phyloP scores from a whole-genome alignment of 2,113 vertebrate genomes.

The Laticauda laticaudata region DNA sequence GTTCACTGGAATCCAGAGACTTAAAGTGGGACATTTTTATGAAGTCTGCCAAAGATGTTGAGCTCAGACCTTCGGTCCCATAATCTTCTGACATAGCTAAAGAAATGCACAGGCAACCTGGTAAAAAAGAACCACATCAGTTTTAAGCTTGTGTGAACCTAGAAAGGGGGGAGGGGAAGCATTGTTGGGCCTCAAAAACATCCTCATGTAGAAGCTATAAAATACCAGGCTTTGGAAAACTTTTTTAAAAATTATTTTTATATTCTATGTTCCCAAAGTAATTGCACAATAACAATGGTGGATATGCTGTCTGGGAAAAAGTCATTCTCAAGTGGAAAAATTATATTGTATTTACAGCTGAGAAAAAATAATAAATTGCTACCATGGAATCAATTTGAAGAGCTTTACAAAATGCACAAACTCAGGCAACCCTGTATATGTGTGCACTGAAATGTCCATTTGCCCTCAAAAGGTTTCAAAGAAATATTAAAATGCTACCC shows the following conservation, averaged over 20 bases:
- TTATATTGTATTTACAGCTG: background rate
- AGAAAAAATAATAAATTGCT: background rate
- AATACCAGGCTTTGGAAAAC: background rate
- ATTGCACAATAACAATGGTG: background rate
- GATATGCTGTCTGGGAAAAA: background rate
- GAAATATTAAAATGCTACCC: background rate
- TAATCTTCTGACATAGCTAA: conserved; percentile 60
- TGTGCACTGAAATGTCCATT: conserved; percentile 46
- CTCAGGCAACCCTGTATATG: conserved; percentile 45
- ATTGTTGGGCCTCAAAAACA: background rate
- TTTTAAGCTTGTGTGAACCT: background rate
- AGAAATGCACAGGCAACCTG: conserved; percentile 65
- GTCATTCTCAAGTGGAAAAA: background rate
- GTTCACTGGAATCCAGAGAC: conserved; percentile 61
- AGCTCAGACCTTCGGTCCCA: conserved; percentile 69
- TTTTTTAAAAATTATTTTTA: background rate
- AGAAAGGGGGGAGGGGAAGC: background rate
- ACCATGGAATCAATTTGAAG: background rate
- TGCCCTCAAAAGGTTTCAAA: conserved; percentile 40
- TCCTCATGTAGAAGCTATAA: background rate
- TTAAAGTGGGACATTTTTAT: conserved; percentile 67
- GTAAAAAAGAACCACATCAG: conserved; percentile 40
- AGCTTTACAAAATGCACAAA: conserved; percentile 11
- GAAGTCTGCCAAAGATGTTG: conserved; percentile 71
- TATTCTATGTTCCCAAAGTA: background rate